These are phyloP conservation scores for Xestia rhomboidea DNA, from an alignment of 2,888 invertebrate species.

Conservation along the genomic window DNA sequence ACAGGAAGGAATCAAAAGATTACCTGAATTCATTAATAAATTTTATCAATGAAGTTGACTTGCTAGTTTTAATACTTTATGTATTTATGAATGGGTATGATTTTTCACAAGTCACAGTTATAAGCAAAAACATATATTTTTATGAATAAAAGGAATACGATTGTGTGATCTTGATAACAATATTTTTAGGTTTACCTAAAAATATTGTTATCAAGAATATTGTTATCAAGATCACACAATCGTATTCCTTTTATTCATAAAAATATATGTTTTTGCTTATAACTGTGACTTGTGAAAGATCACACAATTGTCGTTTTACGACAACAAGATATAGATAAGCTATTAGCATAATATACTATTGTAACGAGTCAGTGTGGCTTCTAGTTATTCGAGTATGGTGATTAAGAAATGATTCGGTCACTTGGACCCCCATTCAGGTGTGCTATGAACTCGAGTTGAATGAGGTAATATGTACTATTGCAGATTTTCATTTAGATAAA, in stretches of 20 bases:
- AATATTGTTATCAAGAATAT: no score
- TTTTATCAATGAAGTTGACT: neutral
- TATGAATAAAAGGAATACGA: neutral
- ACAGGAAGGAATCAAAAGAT: neutral
- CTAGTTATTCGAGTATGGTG: neutral
- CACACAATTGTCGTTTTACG: no score
- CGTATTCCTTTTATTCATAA: no score
- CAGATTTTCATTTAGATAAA: neutral
- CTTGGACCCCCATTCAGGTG: neutral
- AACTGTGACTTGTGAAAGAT: no score
- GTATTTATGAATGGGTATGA: neutral
- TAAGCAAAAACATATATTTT: neutral
- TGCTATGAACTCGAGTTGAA: neutral
- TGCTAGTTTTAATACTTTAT: neutral
- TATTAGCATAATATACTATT: neutral
- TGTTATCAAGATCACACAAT: no score
- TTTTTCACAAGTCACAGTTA: conserved; percentile 13
- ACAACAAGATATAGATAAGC: neutral
- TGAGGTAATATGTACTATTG: neutral
- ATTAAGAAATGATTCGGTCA: neutral
- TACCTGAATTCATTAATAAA: neutral
- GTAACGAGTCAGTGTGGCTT: neutral
- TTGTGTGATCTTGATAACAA: neutral
- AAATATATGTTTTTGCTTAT: no score
- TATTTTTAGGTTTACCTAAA: conserved; percentile 13